Percentiles rank a stretch among this genome's conserved stretches.
phyloP scores from a whole-genome alignment of 1,140 invertebrate species.

The Propsilocerus akamusi region DNA sequence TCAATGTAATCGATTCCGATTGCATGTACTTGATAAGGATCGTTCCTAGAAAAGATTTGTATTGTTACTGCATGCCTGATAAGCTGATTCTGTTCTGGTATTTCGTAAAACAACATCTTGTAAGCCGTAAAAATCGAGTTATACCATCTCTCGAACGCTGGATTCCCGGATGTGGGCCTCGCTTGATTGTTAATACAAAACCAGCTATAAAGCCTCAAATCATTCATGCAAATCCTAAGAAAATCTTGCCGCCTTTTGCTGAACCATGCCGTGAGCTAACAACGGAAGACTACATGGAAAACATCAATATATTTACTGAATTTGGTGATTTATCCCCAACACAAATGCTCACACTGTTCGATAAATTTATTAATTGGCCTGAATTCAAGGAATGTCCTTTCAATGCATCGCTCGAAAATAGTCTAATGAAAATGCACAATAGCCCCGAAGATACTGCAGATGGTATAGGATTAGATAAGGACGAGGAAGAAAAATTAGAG shows the following conservation, averaged over 20 bases:
- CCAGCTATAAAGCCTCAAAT: conserved; percentile 16
- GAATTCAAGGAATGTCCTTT: conserved; percentile 36
- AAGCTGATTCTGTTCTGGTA: conserved; percentile 34
- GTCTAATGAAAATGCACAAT: conserved; percentile 17
- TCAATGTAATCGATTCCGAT: conserved; percentile 27
- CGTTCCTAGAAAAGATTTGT: conserved; percentile 27
- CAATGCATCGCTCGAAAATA: conserved; percentile 30
- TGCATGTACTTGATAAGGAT: conserved; percentile 34
- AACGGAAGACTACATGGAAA: conserved; percentile 23
- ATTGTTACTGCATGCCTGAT: conserved; percentile 22
- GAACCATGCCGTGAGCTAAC: conserved; percentile 13
- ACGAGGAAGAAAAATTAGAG: not conserved
- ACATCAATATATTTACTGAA: conserved; percentile 38
- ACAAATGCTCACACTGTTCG: conserved; percentile 35
- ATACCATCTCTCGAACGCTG: conserved; percentile 39
- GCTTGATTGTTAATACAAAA: conserved; percentile 30
- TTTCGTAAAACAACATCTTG: conserved; percentile 35
- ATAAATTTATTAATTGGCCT: conserved; percentile 29
- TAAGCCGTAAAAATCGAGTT: conserved; percentile 30
- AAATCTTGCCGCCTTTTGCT: conserved; percentile 14
- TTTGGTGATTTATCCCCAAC: conserved; percentile 34
- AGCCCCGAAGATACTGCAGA: not conserved
- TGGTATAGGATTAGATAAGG: not conserved
- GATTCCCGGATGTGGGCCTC: conserved; percentile 38
- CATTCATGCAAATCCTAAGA: conserved; percentile 15